These are phyloP conservation scores for Leptinotarsa peninsularis DNA, from an alignment of 2,888 invertebrate species.

Conservation along the genomic window DNA sequence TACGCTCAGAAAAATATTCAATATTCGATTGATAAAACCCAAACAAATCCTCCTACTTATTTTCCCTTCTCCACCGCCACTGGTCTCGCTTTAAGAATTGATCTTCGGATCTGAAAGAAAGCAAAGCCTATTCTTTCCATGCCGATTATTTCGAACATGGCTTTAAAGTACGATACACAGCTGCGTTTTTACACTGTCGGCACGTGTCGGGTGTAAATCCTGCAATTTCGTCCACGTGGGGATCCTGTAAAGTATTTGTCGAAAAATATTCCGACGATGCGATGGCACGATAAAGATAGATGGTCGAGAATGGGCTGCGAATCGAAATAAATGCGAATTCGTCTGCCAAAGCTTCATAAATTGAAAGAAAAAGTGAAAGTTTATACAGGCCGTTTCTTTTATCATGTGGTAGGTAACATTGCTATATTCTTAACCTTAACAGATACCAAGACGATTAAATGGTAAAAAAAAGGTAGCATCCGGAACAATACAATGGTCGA, in stretches of 20 bases:
- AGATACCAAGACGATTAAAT: too few species aligned
- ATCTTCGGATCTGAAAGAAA: slow-evolving; percentile 7
- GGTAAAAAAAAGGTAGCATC: too few species aligned
- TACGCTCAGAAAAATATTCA: too few species aligned
- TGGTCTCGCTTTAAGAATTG: background rate
- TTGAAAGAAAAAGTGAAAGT: too few species aligned
- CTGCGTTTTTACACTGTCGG: slow-evolving; percentile 4
- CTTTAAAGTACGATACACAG: slow-evolving; percentile 3
- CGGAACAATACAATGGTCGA: too few species aligned
- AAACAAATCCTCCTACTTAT: background rate
- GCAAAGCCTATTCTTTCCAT: slow-evolving; percentile 3
- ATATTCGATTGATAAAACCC: too few species aligned
- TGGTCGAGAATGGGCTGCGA: background rate
- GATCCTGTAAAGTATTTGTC: background rate
- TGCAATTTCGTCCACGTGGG: background rate
- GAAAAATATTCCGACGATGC: background rate
- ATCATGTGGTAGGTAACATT: too few species aligned
- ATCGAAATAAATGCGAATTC: background rate
- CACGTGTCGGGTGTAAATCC: slow-evolving; percentile 13
- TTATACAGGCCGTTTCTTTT: too few species aligned
- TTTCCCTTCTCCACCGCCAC: background rate
- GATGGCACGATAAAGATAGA: background rate
- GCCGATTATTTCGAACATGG: background rate
- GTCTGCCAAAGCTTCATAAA: too few species aligned
- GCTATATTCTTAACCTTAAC: too few species aligned